Evolutionary conservation across 2,888 invertebrate genomes (phyloP).

Genomic region (Phasia obesa): DNA sequence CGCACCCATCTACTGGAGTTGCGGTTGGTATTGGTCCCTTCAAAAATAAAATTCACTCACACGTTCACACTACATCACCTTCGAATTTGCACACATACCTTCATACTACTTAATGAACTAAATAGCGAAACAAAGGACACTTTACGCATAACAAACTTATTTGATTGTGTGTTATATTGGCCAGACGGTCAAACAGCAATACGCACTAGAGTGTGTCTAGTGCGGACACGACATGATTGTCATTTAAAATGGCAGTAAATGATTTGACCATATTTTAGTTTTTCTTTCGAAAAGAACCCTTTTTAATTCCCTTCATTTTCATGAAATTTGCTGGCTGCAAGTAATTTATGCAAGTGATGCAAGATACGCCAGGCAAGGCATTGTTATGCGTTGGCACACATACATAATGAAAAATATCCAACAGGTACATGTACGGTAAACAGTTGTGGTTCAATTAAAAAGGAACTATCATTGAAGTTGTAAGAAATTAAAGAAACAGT

Average conservation of each 20-base stretch:
- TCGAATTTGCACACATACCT: background rate
- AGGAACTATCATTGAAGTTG: too few relatives aligned
- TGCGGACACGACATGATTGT: constrained; percentile 47
- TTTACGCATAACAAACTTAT: constrained; percentile 75
- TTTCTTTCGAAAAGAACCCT: constrained; percentile 18
- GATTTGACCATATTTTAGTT: constrained; percentile 78
- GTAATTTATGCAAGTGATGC: constrained; percentile 17
- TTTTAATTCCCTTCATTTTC: constrained; percentile 3
- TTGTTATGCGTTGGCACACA: background rate
- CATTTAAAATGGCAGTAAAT: constrained; percentile 77
- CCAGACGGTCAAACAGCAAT: background rate
- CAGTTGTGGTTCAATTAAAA: too few relatives aligned
- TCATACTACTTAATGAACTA: constrained; percentile 25
- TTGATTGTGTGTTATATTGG: constrained; percentile 71
- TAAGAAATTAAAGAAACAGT: too few relatives aligned
- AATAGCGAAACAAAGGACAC: constrained; percentile 75
- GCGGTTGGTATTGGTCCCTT: background rate
- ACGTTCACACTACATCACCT: constrained; percentile 11
- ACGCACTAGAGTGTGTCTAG: constrained; percentile 10
- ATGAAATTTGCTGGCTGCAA: constrained; percentile 16
- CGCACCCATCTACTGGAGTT: background rate
- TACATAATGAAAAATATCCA: constrained; percentile 8
- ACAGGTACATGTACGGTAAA: constrained; percentile 15
- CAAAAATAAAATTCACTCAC: constrained; percentile 15
- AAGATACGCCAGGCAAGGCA: background rate